Evolutionary conservation across 2,797 vertebrate species (phyloP).

Genomic region (Pseudochromis fuscus): DNA sequence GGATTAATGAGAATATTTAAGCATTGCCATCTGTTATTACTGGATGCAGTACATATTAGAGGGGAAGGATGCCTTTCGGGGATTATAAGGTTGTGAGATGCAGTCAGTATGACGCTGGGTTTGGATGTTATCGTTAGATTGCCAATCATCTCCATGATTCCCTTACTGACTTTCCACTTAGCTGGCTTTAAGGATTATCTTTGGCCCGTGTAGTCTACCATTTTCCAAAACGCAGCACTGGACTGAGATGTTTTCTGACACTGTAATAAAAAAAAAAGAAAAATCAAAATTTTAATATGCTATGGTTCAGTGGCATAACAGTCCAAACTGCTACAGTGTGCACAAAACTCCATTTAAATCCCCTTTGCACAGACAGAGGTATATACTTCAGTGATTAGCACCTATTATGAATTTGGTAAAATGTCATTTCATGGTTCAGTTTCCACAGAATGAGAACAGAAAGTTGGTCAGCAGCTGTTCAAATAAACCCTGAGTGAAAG

Average conservation of each 20-base stretch:
- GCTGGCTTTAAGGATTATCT: conserved; percentile 53
- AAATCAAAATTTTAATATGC: conserved; percentile 44
- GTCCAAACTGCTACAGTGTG: conserved; percentile 20
- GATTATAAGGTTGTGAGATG: conserved; percentile 42
- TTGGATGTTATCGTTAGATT: conserved; percentile 64
- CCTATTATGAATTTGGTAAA: conserved; percentile 26
- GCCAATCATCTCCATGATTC: conserved; percentile 64
- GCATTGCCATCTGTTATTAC: conserved; percentile 18
- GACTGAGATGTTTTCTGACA: conserved; percentile 50
- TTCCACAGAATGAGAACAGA: conserved; percentile 42
- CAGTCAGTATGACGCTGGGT: conserved; percentile 51
- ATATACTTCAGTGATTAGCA: conserved; percentile 19
- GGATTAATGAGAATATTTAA: conserved; percentile 29
- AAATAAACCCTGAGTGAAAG: conserved; percentile 48
- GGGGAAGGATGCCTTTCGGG: conserved; percentile 27
- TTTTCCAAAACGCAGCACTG: conserved; percentile 57
- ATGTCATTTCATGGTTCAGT: conserved; percentile 20
- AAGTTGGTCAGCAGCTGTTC: conserved; percentile 56
- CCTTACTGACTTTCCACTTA: conserved; percentile 63
- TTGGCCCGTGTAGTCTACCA: conserved; percentile 49
- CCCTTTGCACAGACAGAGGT: conserved; percentile 5
- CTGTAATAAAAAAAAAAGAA: no score
- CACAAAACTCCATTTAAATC: conserved; percentile 24
- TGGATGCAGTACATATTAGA: conserved; percentile 28
- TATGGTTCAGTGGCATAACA: conserved; percentile 39